Conservation (phyloP, 2,888 invertebrate species). For the Euzetes globulus region DNA sequence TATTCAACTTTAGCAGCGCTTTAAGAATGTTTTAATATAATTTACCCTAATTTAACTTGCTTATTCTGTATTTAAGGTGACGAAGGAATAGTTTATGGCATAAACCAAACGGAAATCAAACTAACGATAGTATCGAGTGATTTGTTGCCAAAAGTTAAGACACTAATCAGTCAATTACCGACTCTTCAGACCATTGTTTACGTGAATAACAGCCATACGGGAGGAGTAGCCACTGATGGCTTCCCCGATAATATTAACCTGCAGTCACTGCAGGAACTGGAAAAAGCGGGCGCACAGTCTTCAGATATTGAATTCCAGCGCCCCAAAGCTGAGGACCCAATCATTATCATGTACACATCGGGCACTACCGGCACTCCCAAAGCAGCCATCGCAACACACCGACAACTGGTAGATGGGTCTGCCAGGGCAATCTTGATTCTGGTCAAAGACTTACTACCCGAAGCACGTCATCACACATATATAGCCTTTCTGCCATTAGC, state of each 20-base stretch:
- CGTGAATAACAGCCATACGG: background rate
- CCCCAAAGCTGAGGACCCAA: slow-evolving; percentile 61
- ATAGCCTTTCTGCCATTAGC: slow-evolving; percentile 94
- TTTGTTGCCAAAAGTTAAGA: slow-evolving; percentile 57
- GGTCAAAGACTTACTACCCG: slow-evolving; percentile 22
- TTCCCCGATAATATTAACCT: slow-evolving; percentile 7
- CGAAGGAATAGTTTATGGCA: slow-evolving; percentile 60
- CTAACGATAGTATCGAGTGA: slow-evolving; percentile 88
- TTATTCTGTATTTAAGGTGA: background rate
- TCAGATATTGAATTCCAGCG: background rate
- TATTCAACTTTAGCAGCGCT: too few relatives aligned
- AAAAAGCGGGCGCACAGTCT: background rate
- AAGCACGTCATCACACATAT: slow-evolving; percentile 59
- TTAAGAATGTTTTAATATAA: too few relatives aligned
- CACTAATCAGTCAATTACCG: background rate
- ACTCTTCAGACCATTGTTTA: slow-evolving; percentile 22
- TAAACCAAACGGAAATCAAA: slow-evolving; percentile 91
- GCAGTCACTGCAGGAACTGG: slow-evolving; percentile 13
- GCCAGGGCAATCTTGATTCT: background rate
- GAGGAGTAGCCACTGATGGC: background rate
- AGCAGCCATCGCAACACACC: slow-evolving; percentile 43
- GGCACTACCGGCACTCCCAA: slow-evolving; percentile 52
- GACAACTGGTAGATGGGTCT: slow-evolving; percentile 38
- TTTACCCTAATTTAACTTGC: too few relatives aligned
- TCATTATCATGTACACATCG: slow-evolving; percentile 94